phyloP scores from a whole-genome alignment of 2,113 vertebrate genomes.

The Scartelaos histophorus region DNA sequence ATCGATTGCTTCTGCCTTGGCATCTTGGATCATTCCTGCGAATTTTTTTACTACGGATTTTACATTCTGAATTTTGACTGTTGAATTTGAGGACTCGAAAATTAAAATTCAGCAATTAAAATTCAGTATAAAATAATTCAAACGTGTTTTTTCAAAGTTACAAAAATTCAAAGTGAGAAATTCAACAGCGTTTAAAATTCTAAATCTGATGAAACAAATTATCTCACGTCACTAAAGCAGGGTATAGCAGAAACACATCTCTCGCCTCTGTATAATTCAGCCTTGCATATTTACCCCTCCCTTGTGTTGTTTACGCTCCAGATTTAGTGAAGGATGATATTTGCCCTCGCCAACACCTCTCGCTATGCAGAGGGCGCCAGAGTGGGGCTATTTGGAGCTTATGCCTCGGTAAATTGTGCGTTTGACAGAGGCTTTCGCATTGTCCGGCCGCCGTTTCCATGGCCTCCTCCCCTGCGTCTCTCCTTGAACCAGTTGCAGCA shows the following conservation, averaged over 20 bases:
- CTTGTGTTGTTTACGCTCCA: not conserved
- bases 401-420: conserved; percentile 60
- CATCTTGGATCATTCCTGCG: too few relatives aligned
- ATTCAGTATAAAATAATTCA: too few relatives aligned
- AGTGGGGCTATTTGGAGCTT: conserved; percentile 52
- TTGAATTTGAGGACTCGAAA: too few relatives aligned
- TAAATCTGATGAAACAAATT: too few relatives aligned
- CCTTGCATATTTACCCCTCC: not conserved
- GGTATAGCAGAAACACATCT: not conserved
- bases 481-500: conserved; percentile 62
- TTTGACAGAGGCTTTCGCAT: conserved; percentile 61
- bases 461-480: conserved; percentile 32
- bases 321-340: not conserved
- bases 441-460: conserved; percentile 48
- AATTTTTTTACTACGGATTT: too few relatives aligned
- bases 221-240: too few relatives aligned
- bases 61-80: too few relatives aligned
- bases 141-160: too few relatives aligned
- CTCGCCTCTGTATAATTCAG: not conserved
- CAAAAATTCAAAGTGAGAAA: too few relatives aligned
- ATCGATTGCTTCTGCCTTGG: too few relatives aligned
- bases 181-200: too few relatives aligned
- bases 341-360: not conserved
- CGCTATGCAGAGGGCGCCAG: conserved; percentile 36
- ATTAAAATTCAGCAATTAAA: too few relatives aligned